Percentiles rank a stretch among this genome's conserved stretches.
Evolutionary conservation across 2,113 vertebrate genomes (phyloP).

Genomic region (Bos taurus): DNA sequence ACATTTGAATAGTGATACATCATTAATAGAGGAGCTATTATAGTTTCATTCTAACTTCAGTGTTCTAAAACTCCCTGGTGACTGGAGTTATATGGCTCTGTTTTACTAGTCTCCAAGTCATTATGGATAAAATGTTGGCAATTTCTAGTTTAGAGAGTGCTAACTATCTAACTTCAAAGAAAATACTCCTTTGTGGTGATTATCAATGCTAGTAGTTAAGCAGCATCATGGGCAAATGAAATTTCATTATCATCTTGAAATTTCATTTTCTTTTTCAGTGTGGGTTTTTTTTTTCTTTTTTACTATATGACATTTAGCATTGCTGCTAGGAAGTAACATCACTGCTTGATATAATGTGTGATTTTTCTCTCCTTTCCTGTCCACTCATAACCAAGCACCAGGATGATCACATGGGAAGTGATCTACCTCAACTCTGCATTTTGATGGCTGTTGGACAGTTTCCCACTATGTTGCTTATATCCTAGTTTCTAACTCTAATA

Average conservation of each 20-base stretch:
- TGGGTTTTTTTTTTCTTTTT: neutral
- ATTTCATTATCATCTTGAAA: constrained; percentile 26
- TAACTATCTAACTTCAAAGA: neutral
- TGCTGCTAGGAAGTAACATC: neutral
- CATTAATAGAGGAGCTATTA: neutral
- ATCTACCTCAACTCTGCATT: neutral
- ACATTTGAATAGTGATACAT: neutral
- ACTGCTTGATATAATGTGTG: neutral
- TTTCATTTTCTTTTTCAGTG: neutral
- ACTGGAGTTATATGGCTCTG: neutral
- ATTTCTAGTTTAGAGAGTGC: constrained; percentile 10
- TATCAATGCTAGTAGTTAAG: neutral
- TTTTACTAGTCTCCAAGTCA: neutral
- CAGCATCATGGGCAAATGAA: neutral
- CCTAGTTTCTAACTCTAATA: neutral
- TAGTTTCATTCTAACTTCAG: neutral
- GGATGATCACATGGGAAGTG: neutral
- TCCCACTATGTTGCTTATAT: neutral
- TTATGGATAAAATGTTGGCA: neutral
- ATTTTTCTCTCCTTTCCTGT: neutral
- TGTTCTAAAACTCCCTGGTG: constrained; percentile 17
- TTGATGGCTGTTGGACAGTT: neutral
- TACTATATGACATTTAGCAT: neutral
- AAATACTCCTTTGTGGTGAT: neutral
- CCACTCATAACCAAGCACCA: neutral